Base-by-base conservation (phyloP, 2,797 vertebrate genomes). In the Myioborus melanocephalus region DNA sequence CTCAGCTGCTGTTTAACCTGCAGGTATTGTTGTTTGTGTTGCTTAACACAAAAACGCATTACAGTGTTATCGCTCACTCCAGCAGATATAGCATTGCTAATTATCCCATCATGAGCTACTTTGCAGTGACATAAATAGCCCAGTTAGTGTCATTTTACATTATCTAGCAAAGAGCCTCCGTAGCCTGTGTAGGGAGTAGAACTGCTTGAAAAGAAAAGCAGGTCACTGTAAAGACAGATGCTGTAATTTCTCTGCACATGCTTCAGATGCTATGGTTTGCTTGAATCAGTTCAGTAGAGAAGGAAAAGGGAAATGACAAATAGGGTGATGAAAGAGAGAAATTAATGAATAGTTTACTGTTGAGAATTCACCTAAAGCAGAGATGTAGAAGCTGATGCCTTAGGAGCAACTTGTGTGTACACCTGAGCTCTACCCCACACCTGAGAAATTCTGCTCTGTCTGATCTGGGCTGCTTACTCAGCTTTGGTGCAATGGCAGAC, bases 101-200 rank as follows among this genome's bases (percentile, higher is more conserved):
- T 97, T 96, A 95, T 89, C 73, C 89, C 85, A 80, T 91, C 81
- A 64, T 88, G 86, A 85, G 84, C 82, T 92, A 70, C 63, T 93
- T 81, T 72, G 69, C 69, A 90, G 69, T 23, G 66, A 89, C 84
- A 96, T 90, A 95, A 94, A 94, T 87, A 95, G 85, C 63, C 46
- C 77, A 64, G 95, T 88, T 82, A 80, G 59, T 95, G 85, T 90
- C 66, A 64, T 89, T 94, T 89, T 83, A 60, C 83, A 90, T 81
- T 84, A 84, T 68, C 68, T 65, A 93, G 47, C 46, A 71, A 66
- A 91, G 77, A 94, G 71, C 41, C 50, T 89, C 59, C 2, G 0
- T 69, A 83, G 64, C 19, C 88, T 84, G n/a, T 7, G 17, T 21
- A 69, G 55, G 79, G 23, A 41, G 21, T 9, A 56, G 47, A 27